Percentiles rank a stretch among this genome's conserved stretches.
phyloP scores from a whole-genome alignment of 1,140 invertebrate genomes.

The Pectinophora gossypiella region DNA sequence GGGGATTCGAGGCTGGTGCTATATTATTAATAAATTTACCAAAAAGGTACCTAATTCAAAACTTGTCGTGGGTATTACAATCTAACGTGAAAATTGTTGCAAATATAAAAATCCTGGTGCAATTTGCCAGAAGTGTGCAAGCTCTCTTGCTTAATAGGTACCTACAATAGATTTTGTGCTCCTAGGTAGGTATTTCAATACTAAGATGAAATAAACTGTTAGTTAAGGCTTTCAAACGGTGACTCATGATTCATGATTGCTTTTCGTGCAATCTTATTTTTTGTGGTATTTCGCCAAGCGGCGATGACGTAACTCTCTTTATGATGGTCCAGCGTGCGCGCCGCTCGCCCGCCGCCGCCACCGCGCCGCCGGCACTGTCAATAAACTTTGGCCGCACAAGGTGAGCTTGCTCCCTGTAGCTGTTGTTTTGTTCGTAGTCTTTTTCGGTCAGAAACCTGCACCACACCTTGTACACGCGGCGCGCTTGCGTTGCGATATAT shows the following conservation, averaged over 20 bases:
- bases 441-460: slow-evolving; percentile 15
- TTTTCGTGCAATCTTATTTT: slow-evolving; percentile 44
- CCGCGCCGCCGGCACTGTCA: slow-evolving; percentile 58
- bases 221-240: too few species aligned
- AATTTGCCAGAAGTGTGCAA: too few species aligned
- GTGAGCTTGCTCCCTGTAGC: slow-evolving; percentile 40
- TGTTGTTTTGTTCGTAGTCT: slow-evolving; percentile 42
- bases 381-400: slow-evolving; percentile 64
- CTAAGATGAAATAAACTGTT: too few species aligned
- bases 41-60: too few species aligned
- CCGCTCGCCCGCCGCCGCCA: slow-evolving; percentile 29
- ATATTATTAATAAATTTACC: too few species aligned
- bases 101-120: too few species aligned
- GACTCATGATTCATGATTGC: slow-evolving; percentile 24
- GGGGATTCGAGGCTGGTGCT: too few species aligned
- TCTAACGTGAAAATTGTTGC: too few species aligned
- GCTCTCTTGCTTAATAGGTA: too few species aligned
- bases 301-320: slow-evolving; percentile 55
- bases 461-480: slow-evolving; percentile 6
- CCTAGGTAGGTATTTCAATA: too few species aligned
- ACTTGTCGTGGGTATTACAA: too few species aligned
- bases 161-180: too few species aligned
- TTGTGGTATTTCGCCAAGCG: slow-evolving; percentile 42
- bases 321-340: slow-evolving; percentile 37
- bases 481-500: background rate